Conservation (phyloP, 2,797 vertebrate species). For the Rhynchonycteris naso region DNA sequence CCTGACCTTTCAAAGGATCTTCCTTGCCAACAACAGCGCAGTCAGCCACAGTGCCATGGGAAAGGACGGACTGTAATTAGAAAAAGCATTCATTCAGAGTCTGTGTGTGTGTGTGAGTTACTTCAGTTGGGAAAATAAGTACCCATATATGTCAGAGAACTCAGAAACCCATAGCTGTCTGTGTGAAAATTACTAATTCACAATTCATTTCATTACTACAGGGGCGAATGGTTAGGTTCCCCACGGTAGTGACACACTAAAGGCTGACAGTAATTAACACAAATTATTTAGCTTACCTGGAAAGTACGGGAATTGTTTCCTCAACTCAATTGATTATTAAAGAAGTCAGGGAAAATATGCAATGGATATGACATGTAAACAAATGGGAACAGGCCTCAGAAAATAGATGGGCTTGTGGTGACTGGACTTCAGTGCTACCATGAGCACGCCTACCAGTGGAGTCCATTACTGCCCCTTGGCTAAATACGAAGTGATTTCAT, state of each 20-base stretch:
- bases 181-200: background rate
- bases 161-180: background rate
- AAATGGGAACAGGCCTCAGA: background rate
- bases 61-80: slow-evolving; percentile 89
- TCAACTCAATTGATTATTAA: slow-evolving; percentile 38
- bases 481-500: background rate
- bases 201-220: background rate
- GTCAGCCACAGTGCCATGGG: slow-evolving; percentile 91
- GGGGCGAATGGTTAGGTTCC: background rate
- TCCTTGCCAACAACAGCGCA: slow-evolving; percentile 96
- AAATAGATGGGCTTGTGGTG: background rate
- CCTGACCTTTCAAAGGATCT: slow-evolving; percentile 93
- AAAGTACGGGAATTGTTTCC: slow-evolving; percentile 33
- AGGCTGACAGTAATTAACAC: slow-evolving; percentile 48
- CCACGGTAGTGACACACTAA: background rate
- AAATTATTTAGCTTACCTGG: slow-evolving; percentile 25
- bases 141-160: background rate
- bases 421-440: background rate
- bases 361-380: background rate
- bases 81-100: slow-evolving; percentile 20
- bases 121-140: background rate
- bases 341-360: background rate
- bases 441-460: background rate
- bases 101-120: no score
- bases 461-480: background rate